phyloP scores from a whole-genome alignment of 2,113 vertebrate genomes.

The Xyrauchen texanus region DNA sequence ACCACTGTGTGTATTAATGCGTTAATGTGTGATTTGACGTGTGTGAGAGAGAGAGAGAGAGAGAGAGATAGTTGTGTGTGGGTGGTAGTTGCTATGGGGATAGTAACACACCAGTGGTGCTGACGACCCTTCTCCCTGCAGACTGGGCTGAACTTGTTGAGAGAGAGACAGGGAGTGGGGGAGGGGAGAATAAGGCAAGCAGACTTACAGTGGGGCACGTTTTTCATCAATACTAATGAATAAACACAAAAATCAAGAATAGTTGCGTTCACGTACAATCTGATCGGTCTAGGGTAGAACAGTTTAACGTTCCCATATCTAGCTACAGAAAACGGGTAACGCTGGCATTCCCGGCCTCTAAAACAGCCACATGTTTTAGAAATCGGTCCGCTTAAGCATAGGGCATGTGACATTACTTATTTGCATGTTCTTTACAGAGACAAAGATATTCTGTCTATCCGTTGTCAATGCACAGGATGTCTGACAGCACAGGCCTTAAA shows the following conservation, averaged over 20 bases:
- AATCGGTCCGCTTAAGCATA: neutral
- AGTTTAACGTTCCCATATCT: too few species aligned
- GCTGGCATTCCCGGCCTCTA: neutral
- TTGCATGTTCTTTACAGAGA: conserved; percentile 16
- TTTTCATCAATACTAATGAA: neutral
- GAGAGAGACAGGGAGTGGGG: conserved; percentile 48
- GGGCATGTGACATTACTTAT: conserved; percentile 33
- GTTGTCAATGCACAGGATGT: neutral
- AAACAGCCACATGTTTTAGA: neutral
- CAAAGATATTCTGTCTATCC: conserved; percentile 11
- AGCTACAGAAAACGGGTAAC: too few species aligned
- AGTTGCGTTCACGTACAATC: neutral
- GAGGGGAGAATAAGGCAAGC: conserved; percentile 39
- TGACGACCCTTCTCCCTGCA: conserved; percentile 75
- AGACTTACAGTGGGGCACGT: conserved; percentile 45
- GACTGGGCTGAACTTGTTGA: conserved; percentile 73
- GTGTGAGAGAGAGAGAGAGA: conserved; percentile 6
- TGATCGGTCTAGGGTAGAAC: too few species aligned
- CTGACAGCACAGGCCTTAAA: too few species aligned
- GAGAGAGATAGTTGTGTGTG: conserved; percentile 21
- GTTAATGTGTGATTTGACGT: conserved; percentile 39
- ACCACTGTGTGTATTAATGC: conserved; percentile 31
- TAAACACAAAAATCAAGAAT: neutral
- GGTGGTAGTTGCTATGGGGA: conserved; percentile 78
- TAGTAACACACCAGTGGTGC: conserved; percentile 81